Conservation (phyloP, 1,140 invertebrate species). For the Drosophila eugracilis region DNA sequence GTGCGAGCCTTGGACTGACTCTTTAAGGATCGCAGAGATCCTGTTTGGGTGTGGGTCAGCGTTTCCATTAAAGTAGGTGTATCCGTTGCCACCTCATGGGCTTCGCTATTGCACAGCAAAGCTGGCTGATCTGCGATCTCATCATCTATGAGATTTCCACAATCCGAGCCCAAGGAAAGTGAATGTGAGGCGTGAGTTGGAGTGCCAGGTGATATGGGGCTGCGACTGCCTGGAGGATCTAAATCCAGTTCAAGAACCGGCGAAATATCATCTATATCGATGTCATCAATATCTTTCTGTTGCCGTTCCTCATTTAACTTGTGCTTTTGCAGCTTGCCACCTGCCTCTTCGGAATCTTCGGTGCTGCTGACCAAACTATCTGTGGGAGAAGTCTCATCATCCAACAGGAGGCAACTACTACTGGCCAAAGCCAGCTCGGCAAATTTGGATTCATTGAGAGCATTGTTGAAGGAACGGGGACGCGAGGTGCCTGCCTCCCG, state of each 20-base stretch:
- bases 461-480: constrained; percentile 87
- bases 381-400: constrained; percentile 92
- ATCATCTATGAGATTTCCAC: constrained; percentile 92
- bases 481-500: constrained; percentile 52
- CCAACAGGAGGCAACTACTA: constrained; percentile 88
- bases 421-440: constrained; percentile 90
- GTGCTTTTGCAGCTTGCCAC: constrained; percentile 83
- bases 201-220: constrained; percentile 89
- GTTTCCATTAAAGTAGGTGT: constrained; percentile 80
- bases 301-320: constrained; percentile 77
- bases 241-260: constrained; percentile 70
- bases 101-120: constrained; percentile 88
- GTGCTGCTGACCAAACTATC: constrained; percentile 91
- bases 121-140: constrained; percentile 96
- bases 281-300: constrained; percentile 75
- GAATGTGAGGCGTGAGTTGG: constrained; percentile 92
- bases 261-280: constrained; percentile 80
- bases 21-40: constrained; percentile 76
- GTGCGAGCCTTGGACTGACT: constrained; percentile 75
- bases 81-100: constrained; percentile 67
- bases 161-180: constrained; percentile 88
- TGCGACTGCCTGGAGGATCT: constrained; percentile 37
- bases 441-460: constrained; percentile 88
- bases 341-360: constrained; percentile 87
- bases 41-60: constrained; percentile 59